phyloP scores from a whole-genome alignment of 2,888 invertebrate genomes.

The Selenia dentaria region DNA sequence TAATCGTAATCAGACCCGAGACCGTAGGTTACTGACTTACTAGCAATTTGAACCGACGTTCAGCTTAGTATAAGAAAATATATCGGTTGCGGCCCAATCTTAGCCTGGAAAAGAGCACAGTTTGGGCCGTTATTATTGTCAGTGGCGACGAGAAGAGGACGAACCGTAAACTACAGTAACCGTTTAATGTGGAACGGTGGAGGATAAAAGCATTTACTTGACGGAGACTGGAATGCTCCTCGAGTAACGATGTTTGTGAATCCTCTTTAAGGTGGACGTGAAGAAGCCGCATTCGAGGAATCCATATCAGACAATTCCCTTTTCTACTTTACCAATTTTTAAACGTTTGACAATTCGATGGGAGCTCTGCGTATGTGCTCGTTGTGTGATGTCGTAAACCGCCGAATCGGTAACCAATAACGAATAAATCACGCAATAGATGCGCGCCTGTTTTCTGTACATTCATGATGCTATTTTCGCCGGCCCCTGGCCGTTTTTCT shows the following conservation, averaged over 20 bases:
- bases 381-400: slow-evolving; percentile 62
- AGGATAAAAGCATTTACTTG: slow-evolving; percentile 43
- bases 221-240: slow-evolving; percentile 42
- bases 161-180: slow-evolving; percentile 35
- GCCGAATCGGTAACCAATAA: slow-evolving; percentile 66
- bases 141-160: slow-evolving; percentile 8
- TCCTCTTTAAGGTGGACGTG: slow-evolving; percentile 39
- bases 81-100: slow-evolving; percentile 9
- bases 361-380: slow-evolving; percentile 38
- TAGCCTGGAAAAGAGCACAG: slow-evolving; percentile 14
- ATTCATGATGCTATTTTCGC: slow-evolving; percentile 75
- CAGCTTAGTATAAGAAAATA: slow-evolving; percentile 20
- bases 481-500: slow-evolving; percentile 54
- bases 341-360: slow-evolving; percentile 52
- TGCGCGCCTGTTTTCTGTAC: slow-evolving; percentile 80
- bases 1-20: slow-evolving; percentile 28
- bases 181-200: slow-evolving; percentile 30
- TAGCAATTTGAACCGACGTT: slow-evolving; percentile 28
- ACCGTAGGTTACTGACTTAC: slow-evolving; percentile 27
- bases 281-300: slow-evolving; percentile 40
- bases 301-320: slow-evolving; percentile 31
- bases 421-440: slow-evolving; percentile 75
- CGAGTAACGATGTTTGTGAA: slow-evolving; percentile 53
- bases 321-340: slow-evolving; percentile 37
- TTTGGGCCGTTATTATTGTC: slow-evolving; percentile 20